These are phyloP conservation scores for Tetropium fuscum DNA, from an alignment of 2,888 invertebrate species.

Conservation along the genomic window DNA sequence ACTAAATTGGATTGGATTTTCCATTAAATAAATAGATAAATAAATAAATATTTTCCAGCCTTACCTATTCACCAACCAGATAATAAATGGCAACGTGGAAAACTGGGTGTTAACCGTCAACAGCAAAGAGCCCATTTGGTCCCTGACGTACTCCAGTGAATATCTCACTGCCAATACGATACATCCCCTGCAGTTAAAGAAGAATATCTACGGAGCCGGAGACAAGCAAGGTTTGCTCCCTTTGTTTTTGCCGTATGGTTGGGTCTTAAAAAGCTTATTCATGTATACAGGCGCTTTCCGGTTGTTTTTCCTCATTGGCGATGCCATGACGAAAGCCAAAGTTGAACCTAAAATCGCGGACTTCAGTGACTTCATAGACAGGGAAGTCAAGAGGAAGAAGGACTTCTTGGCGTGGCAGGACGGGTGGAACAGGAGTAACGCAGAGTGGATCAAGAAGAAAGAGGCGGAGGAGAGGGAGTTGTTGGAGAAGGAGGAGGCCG, in stretches of 20 bases:
- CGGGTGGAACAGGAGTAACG: slow-evolving; percentile 68
- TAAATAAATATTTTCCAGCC: slow-evolving; percentile 42
- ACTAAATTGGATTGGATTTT: too few species aligned
- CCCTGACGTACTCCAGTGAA: slow-evolving; percentile 46
- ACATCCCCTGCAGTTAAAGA: slow-evolving; percentile 60
- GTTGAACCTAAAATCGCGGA: slow-evolving; percentile 55
- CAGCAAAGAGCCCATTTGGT: slow-evolving; percentile 69
- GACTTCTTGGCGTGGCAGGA: slow-evolving; percentile 73
- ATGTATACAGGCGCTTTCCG: slow-evolving; percentile 70
- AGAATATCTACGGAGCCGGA: slow-evolving; percentile 75
- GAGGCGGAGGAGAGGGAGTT: slow-evolving; percentile 62
- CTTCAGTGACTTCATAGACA: slow-evolving; percentile 65
- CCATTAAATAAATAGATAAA: too few species aligned
- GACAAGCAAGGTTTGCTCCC: slow-evolving; percentile 68
- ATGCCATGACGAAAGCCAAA: slow-evolving; percentile 57
- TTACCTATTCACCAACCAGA: slow-evolving; percentile 38
- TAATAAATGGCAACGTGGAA: slow-evolving; percentile 65
- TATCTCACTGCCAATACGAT: slow-evolving; percentile 46
- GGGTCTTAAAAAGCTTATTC: background rate
- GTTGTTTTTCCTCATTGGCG: slow-evolving; percentile 70
- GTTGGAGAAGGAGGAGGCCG: slow-evolving; percentile 65
- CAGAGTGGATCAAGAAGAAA: slow-evolving; percentile 52
- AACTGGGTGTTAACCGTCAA: slow-evolving; percentile 83
- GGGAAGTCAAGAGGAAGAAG: slow-evolving; percentile 69
- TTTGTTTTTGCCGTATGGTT: background rate